Percentiles rank a stretch among this genome's conserved stretches.
Conservation (phyloP, 2,113 vertebrate species). For the Melanostigma gelatinosum region DNA sequence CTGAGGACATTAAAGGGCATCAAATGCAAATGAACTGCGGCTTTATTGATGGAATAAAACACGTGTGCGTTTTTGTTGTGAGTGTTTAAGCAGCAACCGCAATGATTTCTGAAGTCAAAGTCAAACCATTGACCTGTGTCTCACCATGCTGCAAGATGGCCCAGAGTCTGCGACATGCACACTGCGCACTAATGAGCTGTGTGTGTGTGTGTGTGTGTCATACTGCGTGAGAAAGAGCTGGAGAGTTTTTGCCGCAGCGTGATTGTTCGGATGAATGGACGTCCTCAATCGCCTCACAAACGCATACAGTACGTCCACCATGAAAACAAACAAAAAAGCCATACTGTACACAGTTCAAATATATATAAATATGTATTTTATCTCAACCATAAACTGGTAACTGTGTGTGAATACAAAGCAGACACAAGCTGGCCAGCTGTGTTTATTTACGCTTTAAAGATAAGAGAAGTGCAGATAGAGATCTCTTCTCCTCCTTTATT, state of each 20-base stretch:
- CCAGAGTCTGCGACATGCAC: slow-evolving; percentile 42
- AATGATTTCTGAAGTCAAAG: slow-evolving; percentile 47
- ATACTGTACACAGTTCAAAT: slow-evolving; percentile 8
- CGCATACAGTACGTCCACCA: neutral
- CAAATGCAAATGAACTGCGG: neutral
- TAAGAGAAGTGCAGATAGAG: slow-evolving; percentile 16
- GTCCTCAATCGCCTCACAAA: slow-evolving; percentile 23
- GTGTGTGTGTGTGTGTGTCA: slow-evolving; percentile 22
- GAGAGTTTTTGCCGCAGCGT: slow-evolving; percentile 55
- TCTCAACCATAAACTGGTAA: neutral
- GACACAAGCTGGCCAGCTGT: neutral
- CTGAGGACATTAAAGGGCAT: neutral
- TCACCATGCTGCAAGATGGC: slow-evolving; percentile 51
- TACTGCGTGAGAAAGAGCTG: neutral
- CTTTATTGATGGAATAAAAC: slow-evolving; percentile 4
- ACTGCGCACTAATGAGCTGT: slow-evolving; percentile 59
- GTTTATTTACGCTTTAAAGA: slow-evolving; percentile 36
- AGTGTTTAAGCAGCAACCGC: slow-evolving; percentile 1
- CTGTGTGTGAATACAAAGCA: slow-evolving; percentile 33
- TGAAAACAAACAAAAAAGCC: neutral
- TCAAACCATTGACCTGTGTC: slow-evolving; percentile 63
- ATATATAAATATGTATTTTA: neutral
- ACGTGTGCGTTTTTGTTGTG: neutral
- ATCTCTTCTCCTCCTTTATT: neutral
- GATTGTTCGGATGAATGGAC: slow-evolving; percentile 52